These are phyloP conservation scores for Euproctis similis DNA, from an alignment of 2,888 invertebrate species.

Conservation along the genomic window DNA sequence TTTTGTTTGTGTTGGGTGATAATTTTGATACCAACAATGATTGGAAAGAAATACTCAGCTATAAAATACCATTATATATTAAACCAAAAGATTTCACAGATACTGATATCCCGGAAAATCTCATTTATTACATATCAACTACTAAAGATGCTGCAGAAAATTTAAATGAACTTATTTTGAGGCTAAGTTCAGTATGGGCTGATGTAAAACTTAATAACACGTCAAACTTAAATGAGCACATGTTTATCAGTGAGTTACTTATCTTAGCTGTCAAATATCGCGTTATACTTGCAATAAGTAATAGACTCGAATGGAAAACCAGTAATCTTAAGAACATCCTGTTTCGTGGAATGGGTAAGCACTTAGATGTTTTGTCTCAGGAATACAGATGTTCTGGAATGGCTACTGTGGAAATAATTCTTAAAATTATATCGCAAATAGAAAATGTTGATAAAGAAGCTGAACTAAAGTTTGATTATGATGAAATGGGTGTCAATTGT, in stretches of 20 bases:
- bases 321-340: conserved; percentile 67
- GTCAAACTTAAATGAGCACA: conserved; percentile 80
- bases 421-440: conserved; percentile 68
- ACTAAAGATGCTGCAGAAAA: conserved; percentile 38
- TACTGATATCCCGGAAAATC: conserved; percentile 71
- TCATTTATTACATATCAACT: conserved; percentile 77
- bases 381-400: conserved; percentile 82
- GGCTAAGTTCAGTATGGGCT: conserved; percentile 80
- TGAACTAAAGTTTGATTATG: conserved; percentile 81
- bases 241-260: conserved; percentile 81
- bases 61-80: conserved; percentile 49
- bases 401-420: conserved; percentile 81
- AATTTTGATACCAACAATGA: conserved; percentile 64
- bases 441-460: conserved; percentile 50
- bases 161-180: conserved; percentile 58
- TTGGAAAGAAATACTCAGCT: conserved; percentile 80
- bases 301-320: conserved; percentile 36
- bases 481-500: conserved; percentile 64
- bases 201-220: conserved; percentile 78
- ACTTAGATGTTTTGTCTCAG: conserved; percentile 79
- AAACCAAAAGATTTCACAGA: conserved; percentile 77
- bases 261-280: conserved; percentile 74
- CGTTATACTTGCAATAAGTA: conserved; percentile 39
- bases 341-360: conserved; percentile 79
- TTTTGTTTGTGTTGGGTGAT: conserved; percentile 69